Evolutionary conservation across 2,113 vertebrate species (phyloP).

Genomic region (Sisor rabdophorus): DNA sequence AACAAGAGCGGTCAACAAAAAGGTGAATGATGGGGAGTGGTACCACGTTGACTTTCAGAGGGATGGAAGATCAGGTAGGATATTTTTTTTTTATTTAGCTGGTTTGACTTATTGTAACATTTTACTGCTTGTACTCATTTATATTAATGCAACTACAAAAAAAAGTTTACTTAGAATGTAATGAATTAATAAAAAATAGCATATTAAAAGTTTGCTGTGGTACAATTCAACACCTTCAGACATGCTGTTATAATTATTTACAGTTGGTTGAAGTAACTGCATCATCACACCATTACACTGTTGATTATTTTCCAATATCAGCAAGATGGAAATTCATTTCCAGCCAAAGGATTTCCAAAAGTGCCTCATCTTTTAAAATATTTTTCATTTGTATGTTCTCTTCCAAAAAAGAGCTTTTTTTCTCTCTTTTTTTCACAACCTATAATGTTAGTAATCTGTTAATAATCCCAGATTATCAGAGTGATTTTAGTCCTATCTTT

Average conservation of each 20-base stretch:
- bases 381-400: background rate
- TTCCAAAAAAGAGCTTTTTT: too few species aligned
- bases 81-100: background rate
- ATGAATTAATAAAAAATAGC: background rate
- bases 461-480: background rate
- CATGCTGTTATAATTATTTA: background rate
- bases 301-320: background rate
- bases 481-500: background rate
- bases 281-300: background rate
- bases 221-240: background rate
- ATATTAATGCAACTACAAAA: background rate
- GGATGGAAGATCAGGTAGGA: conserved; percentile 90
- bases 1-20: conserved; percentile 90
- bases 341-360: background rate
- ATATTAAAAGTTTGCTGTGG: background rate
- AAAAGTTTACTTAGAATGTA: too few species aligned
- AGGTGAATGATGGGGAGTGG: conserved; percentile 98
- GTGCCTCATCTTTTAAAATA: too few species aligned
- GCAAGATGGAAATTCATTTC: background rate
- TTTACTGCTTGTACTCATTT: background rate
- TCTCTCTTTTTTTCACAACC: too few species aligned
- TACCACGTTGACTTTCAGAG: conserved; percentile 98
- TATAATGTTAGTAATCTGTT: background rate
- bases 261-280: background rate
- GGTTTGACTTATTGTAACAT: background rate